phyloP scores from a whole-genome alignment of 2,113 vertebrate genomes.

The Austrofundulus limnaeus region DNA sequence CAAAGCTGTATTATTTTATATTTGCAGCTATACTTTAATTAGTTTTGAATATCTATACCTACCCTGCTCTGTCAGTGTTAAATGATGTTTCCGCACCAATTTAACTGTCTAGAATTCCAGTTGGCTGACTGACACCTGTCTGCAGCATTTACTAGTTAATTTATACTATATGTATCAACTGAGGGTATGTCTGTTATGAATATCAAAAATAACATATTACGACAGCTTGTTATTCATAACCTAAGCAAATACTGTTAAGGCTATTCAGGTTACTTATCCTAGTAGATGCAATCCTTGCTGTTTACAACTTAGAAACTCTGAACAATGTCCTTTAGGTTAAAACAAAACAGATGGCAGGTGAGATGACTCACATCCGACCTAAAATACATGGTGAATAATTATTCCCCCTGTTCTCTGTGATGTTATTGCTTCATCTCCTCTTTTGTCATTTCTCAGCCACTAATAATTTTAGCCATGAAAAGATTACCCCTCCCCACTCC shows the following conservation, averaged over 20 bases:
- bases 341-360: slow-evolving; percentile 88
- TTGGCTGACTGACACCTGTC: neutral
- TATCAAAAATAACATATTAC: neutral
- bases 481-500: slow-evolving; percentile 42
- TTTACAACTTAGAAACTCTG: slow-evolving; percentile 85
- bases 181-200: neutral
- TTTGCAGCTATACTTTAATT: neutral
- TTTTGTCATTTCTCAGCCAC: slow-evolving; percentile 40
- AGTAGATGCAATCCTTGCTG: slow-evolving; percentile 79
- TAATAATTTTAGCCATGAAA: slow-evolving; percentile 40
- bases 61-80: no score
- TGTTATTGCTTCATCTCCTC: slow-evolving; percentile 63
- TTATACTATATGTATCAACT: no score
- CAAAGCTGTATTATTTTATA: neutral
- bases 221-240: slow-evolving; percentile 73
- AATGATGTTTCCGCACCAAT: neutral
- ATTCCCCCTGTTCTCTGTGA: slow-evolving; percentile 58
- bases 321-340: slow-evolving; percentile 85
- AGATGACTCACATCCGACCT: slow-evolving; percentile 89
- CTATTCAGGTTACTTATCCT: slow-evolving; percentile 82
- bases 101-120: neutral
- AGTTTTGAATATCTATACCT: neutral
- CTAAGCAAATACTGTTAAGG: slow-evolving; percentile 59
- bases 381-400: slow-evolving; percentile 84
- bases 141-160: no score